A percentile compares a stretch with the other conserved stretches of the same genome.
Evolutionary conservation across 2,113 vertebrate genomes (phyloP).

Genomic region (Centropristis striata): DNA sequence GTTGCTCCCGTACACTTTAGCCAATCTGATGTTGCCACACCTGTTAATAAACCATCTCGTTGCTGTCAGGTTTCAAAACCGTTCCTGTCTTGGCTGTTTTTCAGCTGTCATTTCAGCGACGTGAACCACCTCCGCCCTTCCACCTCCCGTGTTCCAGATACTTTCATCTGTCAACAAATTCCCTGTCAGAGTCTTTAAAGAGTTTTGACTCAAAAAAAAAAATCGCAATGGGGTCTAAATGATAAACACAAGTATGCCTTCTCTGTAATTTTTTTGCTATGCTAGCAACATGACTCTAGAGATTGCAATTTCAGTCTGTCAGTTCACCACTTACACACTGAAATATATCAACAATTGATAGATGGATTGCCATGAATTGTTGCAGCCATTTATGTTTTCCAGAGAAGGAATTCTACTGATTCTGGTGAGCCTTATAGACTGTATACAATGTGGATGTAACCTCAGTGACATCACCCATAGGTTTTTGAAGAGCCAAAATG

Average conservation of each 20-base stretch:
- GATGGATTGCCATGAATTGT: not conserved
- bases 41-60: constrained; percentile 58
- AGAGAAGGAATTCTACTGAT: not conserved
- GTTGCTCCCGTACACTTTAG: constrained; percentile 14
- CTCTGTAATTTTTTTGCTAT: not conserved
- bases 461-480: no score
- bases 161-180: constrained; percentile 35
- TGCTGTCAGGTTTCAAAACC: constrained; percentile 54
- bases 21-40: constrained; percentile 53
- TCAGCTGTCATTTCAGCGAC: constrained; percentile 56
- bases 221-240: constrained; percentile 3
- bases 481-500: no score
- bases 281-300: not conserved
- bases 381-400: not conserved
- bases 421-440: not conserved
- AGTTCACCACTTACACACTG: not conserved
- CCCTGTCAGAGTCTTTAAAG: not conserved
- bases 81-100: constrained; percentile 53
- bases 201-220: not conserved
- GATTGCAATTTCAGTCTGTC: constrained; percentile 3
- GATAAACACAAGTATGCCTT: constrained; percentile 1
- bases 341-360: constrained; percentile 2
- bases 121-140: constrained; percentile 30
- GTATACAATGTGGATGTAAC: no score
- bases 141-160: constrained; percentile 21